Evolutionary conservation across 53 echinoderm and acorn worm genomes (phyloP).

Genomic region (Apostichopus leukothele): DNA sequence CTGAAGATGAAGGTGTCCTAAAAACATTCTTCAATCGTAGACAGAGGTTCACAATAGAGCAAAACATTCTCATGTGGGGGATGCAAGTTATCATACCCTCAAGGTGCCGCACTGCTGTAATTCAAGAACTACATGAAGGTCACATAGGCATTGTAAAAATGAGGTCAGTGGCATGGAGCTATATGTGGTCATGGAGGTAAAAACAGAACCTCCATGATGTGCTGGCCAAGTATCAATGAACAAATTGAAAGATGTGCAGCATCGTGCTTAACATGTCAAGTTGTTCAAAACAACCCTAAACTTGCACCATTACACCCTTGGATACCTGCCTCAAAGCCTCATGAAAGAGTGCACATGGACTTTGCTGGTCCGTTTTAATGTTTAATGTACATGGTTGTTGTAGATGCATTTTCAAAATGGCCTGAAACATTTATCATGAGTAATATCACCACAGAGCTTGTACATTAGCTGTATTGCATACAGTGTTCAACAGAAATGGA

Average conservation of each 20-base stretch:
- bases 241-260: constrained; percentile 37
- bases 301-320: constrained; percentile 44
- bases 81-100: not conserved
- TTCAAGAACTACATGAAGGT: not conserved
- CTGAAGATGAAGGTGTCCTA: constrained; percentile 27
- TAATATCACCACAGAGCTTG: constrained; percentile 32
- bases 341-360: constrained; percentile 51
- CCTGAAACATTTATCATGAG: constrained; percentile 56
- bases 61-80: not conserved
- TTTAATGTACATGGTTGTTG: constrained; percentile 40
- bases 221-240: constrained; percentile 27
- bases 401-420: constrained; percentile 57
- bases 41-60: not conserved
- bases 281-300: constrained; percentile 42
- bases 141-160: constrained; percentile 43
- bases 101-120: not conserved
- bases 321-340: constrained; percentile 48
- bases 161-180: constrained; percentile 6
- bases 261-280: constrained; percentile 24
- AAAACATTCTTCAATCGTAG: not conserved
- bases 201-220: not conserved
- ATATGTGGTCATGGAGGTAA: constrained; percentile 29
- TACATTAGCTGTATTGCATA: constrained; percentile 48
- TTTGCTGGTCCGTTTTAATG: constrained; percentile 55
- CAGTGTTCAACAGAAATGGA: constrained; percentile 37